Evolutionary conservation across 2,113 vertebrate genomes (phyloP), one percentile per base, ranked within the genome.

Genomic region (Aramus guarauna): DNA sequence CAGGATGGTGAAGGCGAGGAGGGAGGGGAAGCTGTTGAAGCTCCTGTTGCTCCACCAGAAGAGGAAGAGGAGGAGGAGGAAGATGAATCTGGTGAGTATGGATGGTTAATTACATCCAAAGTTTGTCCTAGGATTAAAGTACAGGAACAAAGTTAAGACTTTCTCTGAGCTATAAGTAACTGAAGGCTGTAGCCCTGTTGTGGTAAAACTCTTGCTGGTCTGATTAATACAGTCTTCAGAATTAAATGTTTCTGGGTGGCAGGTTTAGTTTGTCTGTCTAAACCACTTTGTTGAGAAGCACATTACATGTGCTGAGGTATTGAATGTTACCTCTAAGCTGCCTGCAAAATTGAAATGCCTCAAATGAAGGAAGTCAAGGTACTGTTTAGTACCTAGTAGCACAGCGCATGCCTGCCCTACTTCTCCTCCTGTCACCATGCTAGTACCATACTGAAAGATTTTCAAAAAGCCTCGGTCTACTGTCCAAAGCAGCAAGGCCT

Each of bases 31-130:
- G 98, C 98, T 9, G 97, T 98, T 18, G 98, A 99, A 83, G 98
- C 98, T 43, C 98, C 99, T 47, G 97, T 98, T 66, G 98, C 97
- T 55, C 95, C 98, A 5, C 97, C 98, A 23, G 98, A 98, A 21
- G 99, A 99, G 15, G 99, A 99, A 3, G 99, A 99, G 2, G 99
- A 99, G 43, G 99, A 99, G 60, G 99, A 99, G 6, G 99, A 99
- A 60, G 99, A 99, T 73, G 99, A 99, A 86, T 99, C 99, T 64
- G 99, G 99, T 99, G 96, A 60, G 97, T 92, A 29, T 23, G 36
- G 63, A 32, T 92, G 22, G 22, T 83, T 17, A 37, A 0, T 63
- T 50, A 34, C 17, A 63, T 85, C 17, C 39, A 48, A 23, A 48
- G 39, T 11, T 60, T 88, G 34, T 60, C 23, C 14, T 58, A 30